These are phyloP conservation scores for Agriopis marginaria DNA, from an alignment of 2,888 invertebrate genomes.

Conservation along the genomic window DNA sequence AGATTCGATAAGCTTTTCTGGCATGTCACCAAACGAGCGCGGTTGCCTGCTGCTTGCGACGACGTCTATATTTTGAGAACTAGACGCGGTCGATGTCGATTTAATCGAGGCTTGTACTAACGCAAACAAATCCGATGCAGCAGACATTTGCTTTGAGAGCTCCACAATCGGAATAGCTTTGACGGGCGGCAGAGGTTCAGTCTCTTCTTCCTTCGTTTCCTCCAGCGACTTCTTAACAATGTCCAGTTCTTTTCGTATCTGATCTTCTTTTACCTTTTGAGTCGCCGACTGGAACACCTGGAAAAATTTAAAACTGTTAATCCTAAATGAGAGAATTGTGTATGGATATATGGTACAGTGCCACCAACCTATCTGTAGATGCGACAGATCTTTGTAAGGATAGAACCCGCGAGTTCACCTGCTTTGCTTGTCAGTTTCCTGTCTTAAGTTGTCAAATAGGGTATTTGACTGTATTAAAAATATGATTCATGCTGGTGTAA, in stretches of 20 bases:
- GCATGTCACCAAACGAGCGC: conserved; percentile 73
- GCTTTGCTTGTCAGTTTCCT: too few species aligned
- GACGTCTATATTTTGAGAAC: conserved; percentile 52
- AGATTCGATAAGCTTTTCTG: conserved; percentile 38
- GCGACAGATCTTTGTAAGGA: too few species aligned
- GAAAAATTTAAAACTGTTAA: conserved; percentile 35
- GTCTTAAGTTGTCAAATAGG: too few species aligned
- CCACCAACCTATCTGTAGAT: too few species aligned
- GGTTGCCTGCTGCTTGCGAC: conserved; percentile 66
- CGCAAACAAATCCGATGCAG: conserved; percentile 73
- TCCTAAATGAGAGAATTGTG: conserved; percentile 5
- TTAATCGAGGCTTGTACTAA: conserved; percentile 76
- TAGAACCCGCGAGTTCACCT: too few species aligned
- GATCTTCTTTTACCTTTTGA: conserved; percentile 89
- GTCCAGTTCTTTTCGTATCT: conserved; percentile 86
- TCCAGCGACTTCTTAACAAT: conserved; percentile 81
- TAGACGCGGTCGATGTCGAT: conserved; percentile 51
- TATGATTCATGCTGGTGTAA: too few species aligned
- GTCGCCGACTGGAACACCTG: conserved; percentile 91
- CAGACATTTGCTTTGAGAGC: conserved; percentile 59
- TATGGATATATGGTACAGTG: neutral
- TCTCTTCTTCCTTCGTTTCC: conserved; percentile 57
- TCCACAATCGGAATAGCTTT: conserved; percentile 42
- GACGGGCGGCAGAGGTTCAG: conserved; percentile 35
- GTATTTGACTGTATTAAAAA: too few species aligned